Evolutionary conservation across 2,888 invertebrate genomes (phyloP).

Genomic region (Encarsia formosa): DNA sequence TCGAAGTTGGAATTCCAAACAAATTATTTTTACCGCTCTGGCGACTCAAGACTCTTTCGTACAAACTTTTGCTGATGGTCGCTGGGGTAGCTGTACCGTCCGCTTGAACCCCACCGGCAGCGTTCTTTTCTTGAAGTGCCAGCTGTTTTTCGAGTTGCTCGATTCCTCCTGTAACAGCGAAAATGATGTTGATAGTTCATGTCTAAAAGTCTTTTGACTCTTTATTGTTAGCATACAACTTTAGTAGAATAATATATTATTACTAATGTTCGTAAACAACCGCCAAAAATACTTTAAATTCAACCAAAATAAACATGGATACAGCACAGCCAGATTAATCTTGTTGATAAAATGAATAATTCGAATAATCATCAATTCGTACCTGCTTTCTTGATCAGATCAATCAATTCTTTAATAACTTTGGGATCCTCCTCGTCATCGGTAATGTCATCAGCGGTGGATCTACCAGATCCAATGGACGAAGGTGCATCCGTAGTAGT

Average conservation of each 20-base stretch:
- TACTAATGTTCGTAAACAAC: no score
- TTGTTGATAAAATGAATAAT: no score
- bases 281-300: no score
- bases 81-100: slow-evolving; percentile 57
- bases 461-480: slow-evolving; percentile 11
- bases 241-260: no score
- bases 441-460: slow-evolving; percentile 32
- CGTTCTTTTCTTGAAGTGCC: slow-evolving; percentile 53
- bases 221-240: no score
- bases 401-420: slow-evolving; percentile 79
- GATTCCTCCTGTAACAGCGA: slow-evolving; percentile 62
- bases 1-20: slow-evolving; percentile 24
- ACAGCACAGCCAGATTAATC: no score
- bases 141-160: slow-evolving; percentile 81
- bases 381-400: slow-evolving; percentile 81
- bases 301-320: no score
- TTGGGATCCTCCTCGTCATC: slow-evolving; percentile 67
- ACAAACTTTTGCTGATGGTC: slow-evolving; percentile 70
- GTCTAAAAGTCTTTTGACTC: no score
- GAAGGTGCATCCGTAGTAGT: slow-evolving; percentile 10
- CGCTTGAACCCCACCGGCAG: slow-evolving; percentile 41
- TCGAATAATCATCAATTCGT: no score
- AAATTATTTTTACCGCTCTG: slow-evolving; percentile 36
- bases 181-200: not conserved
- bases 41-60: slow-evolving; percentile 66